Percentiles rank a stretch among this genome's conserved stretches.
Evolutionary conservation across 2,888 invertebrate genomes (phyloP).

Genomic region (Agrenia bidenticulata): DNA sequence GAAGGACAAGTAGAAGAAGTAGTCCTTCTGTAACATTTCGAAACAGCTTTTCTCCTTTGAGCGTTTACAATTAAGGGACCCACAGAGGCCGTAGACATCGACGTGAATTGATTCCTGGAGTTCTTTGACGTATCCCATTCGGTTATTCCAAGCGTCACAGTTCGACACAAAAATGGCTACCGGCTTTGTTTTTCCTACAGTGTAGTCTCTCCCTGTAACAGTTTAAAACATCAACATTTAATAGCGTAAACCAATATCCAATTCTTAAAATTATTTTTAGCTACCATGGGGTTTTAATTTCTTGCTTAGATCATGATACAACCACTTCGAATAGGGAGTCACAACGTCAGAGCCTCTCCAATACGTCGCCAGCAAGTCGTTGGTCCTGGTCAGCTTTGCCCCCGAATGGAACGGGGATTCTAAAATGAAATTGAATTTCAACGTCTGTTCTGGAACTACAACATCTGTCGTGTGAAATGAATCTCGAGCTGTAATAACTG

Average conservation of each 20-base stretch:
- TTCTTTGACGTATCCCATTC: constrained; percentile 82
- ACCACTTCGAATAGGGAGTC: constrained; percentile 45
- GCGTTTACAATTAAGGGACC: constrained; percentile 74
- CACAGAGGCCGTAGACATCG: constrained; percentile 90
- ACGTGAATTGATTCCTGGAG: constrained; percentile 82
- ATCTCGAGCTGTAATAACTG: constrained; percentile 40
- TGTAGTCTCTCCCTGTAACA: constrained; percentile 38
- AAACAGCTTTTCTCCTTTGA: constrained; percentile 36
- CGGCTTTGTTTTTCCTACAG: constrained; percentile 45
- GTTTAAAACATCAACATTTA: neutral
- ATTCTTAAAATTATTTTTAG: constrained; percentile 17
- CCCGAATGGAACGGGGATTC: constrained; percentile 46
- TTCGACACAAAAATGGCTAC: constrained; percentile 50
- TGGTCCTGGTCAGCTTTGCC: constrained; percentile 26
- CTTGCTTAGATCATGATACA: constrained; percentile 35
- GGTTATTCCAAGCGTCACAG: constrained; percentile 53
- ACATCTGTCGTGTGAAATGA: constrained; percentile 38
- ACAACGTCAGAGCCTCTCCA: constrained; percentile 43
- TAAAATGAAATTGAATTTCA: constrained; percentile 46
- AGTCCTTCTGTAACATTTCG: constrained; percentile 48
- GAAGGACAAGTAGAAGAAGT: constrained; percentile 56
- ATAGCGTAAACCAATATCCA: neutral
- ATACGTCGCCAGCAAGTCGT: constrained; percentile 44
- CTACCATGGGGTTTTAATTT: constrained; percentile 36
- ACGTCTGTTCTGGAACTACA: constrained; percentile 31